Percentiles rank a stretch among this genome's conserved stretches.
Conservation (phyloP, 1,140 invertebrate genomes). For the Leptopilina clavipes region DNA sequence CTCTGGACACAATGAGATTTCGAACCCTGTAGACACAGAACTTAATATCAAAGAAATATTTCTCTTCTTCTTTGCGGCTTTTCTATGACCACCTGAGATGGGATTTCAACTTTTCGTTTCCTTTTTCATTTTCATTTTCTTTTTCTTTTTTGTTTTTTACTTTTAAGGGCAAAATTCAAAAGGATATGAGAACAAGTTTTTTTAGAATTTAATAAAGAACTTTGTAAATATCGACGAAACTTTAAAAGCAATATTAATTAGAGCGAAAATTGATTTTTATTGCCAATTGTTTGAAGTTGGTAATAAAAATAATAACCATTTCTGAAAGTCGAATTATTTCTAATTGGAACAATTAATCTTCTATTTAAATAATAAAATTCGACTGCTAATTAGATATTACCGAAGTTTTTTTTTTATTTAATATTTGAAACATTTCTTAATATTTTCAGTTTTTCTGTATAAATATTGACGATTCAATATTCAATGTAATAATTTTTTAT, state of each 20-base stretch:
- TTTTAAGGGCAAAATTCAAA: neutral
- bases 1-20: conserved; percentile 15
- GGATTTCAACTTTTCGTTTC: conserved; percentile 11
- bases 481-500: neutral
- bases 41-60: conserved; percentile 20
- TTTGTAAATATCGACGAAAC: neutral
- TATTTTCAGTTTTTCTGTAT: no score
- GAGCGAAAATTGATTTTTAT: no score
- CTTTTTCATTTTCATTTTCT: neutral
- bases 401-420: no score
- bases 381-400: no score
- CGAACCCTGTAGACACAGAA: conserved; percentile 18
- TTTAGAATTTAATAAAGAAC: neutral
- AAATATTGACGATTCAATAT: no score
- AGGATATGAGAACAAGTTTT: neutral
- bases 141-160: neutral
- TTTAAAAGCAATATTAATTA: neutral
- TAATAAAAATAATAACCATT: no score
- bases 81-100: conserved; percentile 11
- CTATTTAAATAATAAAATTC: no score
- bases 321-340: no score
- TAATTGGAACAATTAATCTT: no score
- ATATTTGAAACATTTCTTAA: no score
- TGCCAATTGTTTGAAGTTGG: no score
- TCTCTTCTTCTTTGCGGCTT: conserved; percentile 11